These are phyloP conservation scores for Cnemophilus loriae DNA, from an alignment of 2,113 vertebrate genomes.

Conservation along the genomic window DNA sequence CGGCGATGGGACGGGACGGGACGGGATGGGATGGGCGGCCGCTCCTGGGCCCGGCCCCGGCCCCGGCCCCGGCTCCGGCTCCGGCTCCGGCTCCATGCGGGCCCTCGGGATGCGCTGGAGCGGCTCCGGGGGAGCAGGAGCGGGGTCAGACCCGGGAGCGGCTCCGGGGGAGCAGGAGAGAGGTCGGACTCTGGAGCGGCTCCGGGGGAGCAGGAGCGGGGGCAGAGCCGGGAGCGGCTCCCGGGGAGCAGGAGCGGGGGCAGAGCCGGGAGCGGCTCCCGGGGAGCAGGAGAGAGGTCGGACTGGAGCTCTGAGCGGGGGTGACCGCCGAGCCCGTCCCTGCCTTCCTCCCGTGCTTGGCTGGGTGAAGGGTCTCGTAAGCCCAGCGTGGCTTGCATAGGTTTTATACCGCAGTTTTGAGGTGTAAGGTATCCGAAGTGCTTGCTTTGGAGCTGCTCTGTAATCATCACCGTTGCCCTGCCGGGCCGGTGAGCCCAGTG, in stretches of 20 bases:
- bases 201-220: background rate
- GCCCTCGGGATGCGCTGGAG: background rate
- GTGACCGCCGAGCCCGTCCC: background rate
- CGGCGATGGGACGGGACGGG: background rate
- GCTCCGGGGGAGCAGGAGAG: no score
- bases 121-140: background rate
- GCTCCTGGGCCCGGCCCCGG: background rate
- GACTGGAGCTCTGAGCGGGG: background rate
- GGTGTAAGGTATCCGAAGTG: background rate
- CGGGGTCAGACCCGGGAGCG: background rate
- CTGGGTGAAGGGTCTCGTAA: background rate
- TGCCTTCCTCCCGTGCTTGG: background rate
- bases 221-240: background rate
- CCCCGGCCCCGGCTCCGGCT: no score
- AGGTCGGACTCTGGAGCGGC: background rate
- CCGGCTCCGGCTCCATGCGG: no score
- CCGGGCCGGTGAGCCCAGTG: rapidly evolving
- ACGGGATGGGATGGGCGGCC: background rate
- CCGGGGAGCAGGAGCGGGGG: background rate
- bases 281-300: background rate
- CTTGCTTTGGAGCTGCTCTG: background rate
- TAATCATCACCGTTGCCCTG: rapidly evolving
- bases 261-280: background rate
- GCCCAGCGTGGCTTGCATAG: rapidly evolving
- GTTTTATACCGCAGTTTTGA: rapidly evolving